These are phyloP conservation scores for Malurus elegans DNA, from an alignment of 2,113 vertebrate species.

Conservation along the genomic window DNA sequence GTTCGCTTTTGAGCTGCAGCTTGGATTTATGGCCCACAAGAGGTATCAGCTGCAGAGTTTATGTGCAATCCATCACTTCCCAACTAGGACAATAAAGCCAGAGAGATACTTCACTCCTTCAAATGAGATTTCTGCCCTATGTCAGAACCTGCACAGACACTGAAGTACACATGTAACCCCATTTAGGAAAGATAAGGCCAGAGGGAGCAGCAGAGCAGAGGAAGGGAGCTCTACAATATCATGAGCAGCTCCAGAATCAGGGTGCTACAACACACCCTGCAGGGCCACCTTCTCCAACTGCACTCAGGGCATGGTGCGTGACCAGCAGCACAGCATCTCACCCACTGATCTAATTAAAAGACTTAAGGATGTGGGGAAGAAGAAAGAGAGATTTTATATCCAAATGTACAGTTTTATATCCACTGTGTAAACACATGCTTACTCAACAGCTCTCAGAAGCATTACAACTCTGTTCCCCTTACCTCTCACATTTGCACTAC, in stretches of 20 bases:
- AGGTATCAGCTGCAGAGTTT: background rate
- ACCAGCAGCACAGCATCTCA: background rate
- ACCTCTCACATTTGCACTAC: accelerated
- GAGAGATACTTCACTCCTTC: background rate
- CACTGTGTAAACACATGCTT: background rate
- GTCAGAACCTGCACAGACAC: background rate
- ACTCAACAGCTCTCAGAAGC: background rate
- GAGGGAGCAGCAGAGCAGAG: background rate
- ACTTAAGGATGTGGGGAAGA: background rate
- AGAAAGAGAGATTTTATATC: background rate
- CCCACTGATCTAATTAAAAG: background rate
- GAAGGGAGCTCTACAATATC: background rate
- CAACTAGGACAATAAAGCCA: background rate
- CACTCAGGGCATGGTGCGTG: background rate
- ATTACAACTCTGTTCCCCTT: background rate
- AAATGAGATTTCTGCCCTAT: background rate
- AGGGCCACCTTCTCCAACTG: background rate
- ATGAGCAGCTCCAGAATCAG: background rate
- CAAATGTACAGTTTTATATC: background rate
- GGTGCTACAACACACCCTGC: background rate
- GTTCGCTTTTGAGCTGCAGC: background rate
- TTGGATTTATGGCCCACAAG: background rate
- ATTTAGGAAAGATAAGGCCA: background rate
- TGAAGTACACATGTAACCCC: background rate
- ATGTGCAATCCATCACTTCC: background rate